Evolutionary conservation across 1,140 invertebrate genomes (phyloP), one percentile per base, ranked within the genome.

Genomic region (Phymorhynchus buccinoides): DNA sequence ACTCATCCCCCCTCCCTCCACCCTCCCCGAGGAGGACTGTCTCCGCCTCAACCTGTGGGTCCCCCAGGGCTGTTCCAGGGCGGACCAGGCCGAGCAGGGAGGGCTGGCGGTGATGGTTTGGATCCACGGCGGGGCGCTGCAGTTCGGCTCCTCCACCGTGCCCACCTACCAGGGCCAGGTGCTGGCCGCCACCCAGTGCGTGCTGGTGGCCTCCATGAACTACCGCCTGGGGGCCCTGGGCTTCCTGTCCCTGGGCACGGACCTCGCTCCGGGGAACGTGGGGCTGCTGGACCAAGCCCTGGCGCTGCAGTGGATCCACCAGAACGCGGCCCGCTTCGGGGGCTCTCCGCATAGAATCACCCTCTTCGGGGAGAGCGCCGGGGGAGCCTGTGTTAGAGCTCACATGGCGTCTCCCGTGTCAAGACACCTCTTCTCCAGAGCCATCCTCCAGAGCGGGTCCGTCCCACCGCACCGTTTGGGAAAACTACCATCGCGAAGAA

Each of bases 21-120:
- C 97, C 9, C 95, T 95, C 42, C 93, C 98, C 86, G 97, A 95
- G 88, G 98, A 99, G 95, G 98, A 99, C 94, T 99, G 98, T 93
- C 95, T 99, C 14, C 98, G 98, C 93, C 95, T 99, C 82, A 99
- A 98, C 93, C 96, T 99, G 1, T 95, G 94, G 94, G 91, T 95
- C 87, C 97, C 97, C 2, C 77, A 71, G n/a, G 39, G 62, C 42
- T 35, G 56, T 32, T n/a, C n/a, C n/a, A n/a, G n/a, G n/a, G 56
- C 44, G 75, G 41, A 6, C 79, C 97, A 81, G 96, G 97, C 30
- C 97, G 98, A 32, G 96, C 98, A 96, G 95, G 99, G 41, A 99
- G 98, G 98, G 96, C 99, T 85, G 99, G 97, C 93, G 98, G 98
- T 56, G 98, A 75, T 75, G 73, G 73, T 75, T 41, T 75, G 35